Conservation (phyloP, 2,888 invertebrate genomes). For the Hirtodrosophila alboralis region DNA sequence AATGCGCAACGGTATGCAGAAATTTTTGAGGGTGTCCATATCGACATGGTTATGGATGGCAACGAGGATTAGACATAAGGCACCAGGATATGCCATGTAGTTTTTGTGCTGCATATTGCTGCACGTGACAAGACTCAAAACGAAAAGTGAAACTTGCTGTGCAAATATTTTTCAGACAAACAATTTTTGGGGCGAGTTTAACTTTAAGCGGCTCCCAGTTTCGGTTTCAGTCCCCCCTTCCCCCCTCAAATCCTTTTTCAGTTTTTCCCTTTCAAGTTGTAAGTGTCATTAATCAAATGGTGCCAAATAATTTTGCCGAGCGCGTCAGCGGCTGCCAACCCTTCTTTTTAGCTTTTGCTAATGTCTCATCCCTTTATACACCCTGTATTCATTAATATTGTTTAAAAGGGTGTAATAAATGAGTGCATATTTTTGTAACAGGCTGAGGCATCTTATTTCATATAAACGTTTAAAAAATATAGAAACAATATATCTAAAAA, state of each 20-base stretch:
- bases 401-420: too few species aligned
- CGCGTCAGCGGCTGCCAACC: slow-evolving; percentile 65
- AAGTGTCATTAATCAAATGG: slow-evolving; percentile 77
- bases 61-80: not conserved
- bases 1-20: slow-evolving; percentile 79
- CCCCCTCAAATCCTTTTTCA: not conserved
- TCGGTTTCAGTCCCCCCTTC: not conserved
- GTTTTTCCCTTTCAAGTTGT: slow-evolving; percentile 24
- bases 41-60: slow-evolving; percentile 37
- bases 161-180: slow-evolving; percentile 66
- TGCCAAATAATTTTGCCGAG: slow-evolving; percentile 66
- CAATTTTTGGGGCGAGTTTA: slow-evolving; percentile 22
- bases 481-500: too few species aligned
- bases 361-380: slow-evolving; percentile 11
- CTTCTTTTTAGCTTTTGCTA: slow-evolving; percentile 31
- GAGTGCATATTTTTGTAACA: too few species aligned
- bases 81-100: slow-evolving; percentile 6
- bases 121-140: slow-evolving; percentile 75
- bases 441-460: too few species aligned
- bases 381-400: not conserved
- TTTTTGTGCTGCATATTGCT: slow-evolving; percentile 62
- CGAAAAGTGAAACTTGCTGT: slow-evolving; percentile 73
- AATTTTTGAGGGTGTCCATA: slow-evolving; percentile 26
- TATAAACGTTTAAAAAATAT: too few species aligned
- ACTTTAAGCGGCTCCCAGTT: slow-evolving; percentile 30